A percentile compares a stretch with the other conserved stretches of the same genome.
Evolutionary conservation across 1,140 invertebrate genomes (phyloP).

Genomic region (Goniozus legneri): DNA sequence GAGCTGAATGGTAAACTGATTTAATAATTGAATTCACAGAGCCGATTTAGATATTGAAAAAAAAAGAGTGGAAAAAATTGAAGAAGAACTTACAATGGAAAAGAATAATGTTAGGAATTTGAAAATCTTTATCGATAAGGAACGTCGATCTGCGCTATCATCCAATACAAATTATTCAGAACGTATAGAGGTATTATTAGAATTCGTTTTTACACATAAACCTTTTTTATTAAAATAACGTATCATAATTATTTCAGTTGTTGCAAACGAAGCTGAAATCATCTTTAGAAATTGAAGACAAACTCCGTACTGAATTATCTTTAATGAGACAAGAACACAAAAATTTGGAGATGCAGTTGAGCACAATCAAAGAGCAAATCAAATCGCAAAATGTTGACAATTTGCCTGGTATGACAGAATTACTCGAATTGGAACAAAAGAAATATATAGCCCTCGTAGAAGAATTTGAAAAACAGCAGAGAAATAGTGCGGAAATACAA

Average conservation of each 20-base stretch:
- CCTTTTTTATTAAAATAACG: no score
- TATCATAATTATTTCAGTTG: constrained; percentile 19
- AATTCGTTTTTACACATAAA: no score
- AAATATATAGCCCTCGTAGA: constrained; percentile 38
- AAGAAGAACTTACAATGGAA: constrained; percentile 40
- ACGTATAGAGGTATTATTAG: constrained; percentile 34
- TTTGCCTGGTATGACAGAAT: constrained; percentile 5
- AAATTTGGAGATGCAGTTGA: constrained; percentile 33
- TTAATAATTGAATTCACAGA: constrained; percentile 18
- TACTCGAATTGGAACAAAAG: constrained; percentile 26
- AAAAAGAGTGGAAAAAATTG: constrained; percentile 29
- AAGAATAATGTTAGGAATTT: constrained; percentile 32
- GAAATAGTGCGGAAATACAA: constrained; percentile 51
- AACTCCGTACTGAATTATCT: constrained; percentile 30
- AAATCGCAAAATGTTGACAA: constrained; percentile 21
- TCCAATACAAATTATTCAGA: constrained; percentile 41
- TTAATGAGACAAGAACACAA: constrained; percentile 30
- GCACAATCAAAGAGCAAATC: constrained; percentile 24
- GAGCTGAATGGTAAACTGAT: no score
- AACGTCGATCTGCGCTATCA: constrained; percentile 26
- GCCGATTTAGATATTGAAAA: constrained; percentile 35
- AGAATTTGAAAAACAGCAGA: constrained; percentile 48
- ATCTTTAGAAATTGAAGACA: constrained; percentile 32
- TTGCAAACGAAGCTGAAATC: constrained; percentile 32
- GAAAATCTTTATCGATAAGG: constrained; percentile 35